A percentile compares a stretch with the other conserved stretches of the same genome.
Evolutionary conservation across 2,797 vertebrate genomes (phyloP).

Genomic region (Acanthopagrus latus): DNA sequence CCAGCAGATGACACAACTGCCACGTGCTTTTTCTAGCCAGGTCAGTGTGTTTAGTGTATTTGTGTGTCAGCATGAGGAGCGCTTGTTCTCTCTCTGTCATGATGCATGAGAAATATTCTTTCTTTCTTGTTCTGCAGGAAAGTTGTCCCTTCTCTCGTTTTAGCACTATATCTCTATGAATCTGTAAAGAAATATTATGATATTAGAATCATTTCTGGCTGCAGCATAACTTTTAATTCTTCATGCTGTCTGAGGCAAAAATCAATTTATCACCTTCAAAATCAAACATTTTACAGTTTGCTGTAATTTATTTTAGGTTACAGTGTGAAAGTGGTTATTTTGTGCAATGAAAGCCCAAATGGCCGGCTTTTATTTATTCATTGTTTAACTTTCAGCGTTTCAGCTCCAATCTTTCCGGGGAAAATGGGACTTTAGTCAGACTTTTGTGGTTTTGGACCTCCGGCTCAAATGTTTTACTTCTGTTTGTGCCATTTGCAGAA

Average conservation of each 20-base stretch:
- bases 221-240: no score
- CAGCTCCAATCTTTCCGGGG: no score
- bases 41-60: not conserved
- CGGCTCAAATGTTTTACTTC: not conserved
- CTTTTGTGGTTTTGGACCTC: not conserved
- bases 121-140: not conserved
- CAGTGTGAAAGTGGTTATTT: not conserved
- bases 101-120: not conserved
- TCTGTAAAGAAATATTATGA: no score
- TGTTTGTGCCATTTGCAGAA: not conserved
- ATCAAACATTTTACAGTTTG: no score
- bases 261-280: no score
- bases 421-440: not conserved
- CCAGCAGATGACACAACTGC: constrained; percentile 55
- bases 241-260: no score
- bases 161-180: no score
- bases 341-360: not conserved
- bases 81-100: not conserved
- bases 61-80: not conserved
- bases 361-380: no score
- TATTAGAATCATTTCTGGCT: no score
- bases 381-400: not conserved
- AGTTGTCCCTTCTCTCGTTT: no score
- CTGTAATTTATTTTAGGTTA: not conserved
- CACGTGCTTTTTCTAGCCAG: not conserved